These are phyloP conservation scores for Caenorhabditis virilis DNA, from an alignment of 2,888 invertebrate genomes.

Conservation along the genomic window DNA sequence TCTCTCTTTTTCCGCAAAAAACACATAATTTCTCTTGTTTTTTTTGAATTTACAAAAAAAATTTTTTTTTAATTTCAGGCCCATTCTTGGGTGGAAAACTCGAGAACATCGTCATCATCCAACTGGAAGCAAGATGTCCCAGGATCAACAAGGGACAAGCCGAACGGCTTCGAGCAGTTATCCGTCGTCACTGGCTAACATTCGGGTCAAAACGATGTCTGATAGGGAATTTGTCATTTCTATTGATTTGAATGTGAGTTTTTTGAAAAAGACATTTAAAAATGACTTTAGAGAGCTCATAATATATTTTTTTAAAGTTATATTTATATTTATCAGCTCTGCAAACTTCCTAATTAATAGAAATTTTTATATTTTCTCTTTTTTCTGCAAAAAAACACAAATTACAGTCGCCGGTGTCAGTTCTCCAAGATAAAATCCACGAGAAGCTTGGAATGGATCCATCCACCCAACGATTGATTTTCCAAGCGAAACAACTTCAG, in stretches of 20 bases:
- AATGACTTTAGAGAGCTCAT: neutral
- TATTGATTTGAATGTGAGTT: constrained; percentile 11
- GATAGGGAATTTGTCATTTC: constrained; percentile 11
- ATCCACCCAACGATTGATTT: constrained; percentile 21
- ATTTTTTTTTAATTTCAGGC: no score
- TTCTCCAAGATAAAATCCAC: constrained; percentile 5
- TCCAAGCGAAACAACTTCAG: constrained; percentile 15
- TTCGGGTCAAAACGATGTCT: constrained; percentile 21
- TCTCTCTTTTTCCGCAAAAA: no score
- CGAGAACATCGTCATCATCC: no score
- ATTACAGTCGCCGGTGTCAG: constrained; percentile 4
- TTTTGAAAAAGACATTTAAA: neutral
- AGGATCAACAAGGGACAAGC: no score
- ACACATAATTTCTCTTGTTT: no score
- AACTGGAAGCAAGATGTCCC: no score
- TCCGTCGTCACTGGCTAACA: neutral
- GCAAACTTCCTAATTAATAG: neutral
- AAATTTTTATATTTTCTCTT: neutral
- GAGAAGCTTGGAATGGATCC: constrained; percentile 1
- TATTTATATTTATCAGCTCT: neutral
- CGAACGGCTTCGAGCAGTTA: no score
- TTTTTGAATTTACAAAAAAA: no score
- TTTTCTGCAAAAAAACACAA: neutral
- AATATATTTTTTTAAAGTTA: constrained; percentile 1
- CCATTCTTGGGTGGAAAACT: no score